A percentile compares a stretch with the other conserved stretches of the same genome.
These are phyloP conservation scores for Epinephelus moara DNA, from an alignment of 2,113 vertebrate genomes.

Conservation along the genomic window DNA sequence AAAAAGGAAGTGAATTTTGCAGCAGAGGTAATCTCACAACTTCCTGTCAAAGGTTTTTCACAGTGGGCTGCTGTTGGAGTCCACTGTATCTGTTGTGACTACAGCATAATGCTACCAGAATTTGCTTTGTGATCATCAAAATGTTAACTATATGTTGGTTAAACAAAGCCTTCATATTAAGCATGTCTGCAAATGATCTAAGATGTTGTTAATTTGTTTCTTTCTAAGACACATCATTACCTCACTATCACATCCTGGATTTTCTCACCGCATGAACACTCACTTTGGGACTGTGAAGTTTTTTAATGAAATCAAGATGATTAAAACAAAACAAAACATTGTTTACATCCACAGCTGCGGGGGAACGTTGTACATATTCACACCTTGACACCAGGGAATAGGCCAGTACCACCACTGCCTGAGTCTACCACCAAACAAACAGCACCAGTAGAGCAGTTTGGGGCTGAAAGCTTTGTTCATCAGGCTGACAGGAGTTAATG, in stretches of 20 bases:
- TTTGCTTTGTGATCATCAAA: neutral
- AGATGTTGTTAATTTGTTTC: neutral
- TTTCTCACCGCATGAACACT: neutral
- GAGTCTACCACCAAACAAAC: neutral
- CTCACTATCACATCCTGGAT: neutral
- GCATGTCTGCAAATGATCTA: neutral
- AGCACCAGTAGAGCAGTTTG: conserved; percentile 5
- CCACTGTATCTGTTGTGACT: neutral
- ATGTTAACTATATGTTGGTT: too few species aligned
- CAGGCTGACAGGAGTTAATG: conserved; percentile 19
- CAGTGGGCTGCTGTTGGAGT: neutral
- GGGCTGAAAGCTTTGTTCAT: conserved; percentile 9
- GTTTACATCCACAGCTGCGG: neutral
- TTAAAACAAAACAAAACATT: neutral
- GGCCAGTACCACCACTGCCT: neutral
- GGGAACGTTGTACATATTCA: neutral
- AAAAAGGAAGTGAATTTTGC: neutral
- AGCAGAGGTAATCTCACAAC: neutral
- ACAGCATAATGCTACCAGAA: neutral
- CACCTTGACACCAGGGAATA: neutral
- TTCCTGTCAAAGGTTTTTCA: neutral
- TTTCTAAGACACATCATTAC: neutral
- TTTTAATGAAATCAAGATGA: neutral
- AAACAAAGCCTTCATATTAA: neutral
- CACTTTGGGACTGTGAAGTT: neutral